Evolutionary conservation across 2,888 invertebrate species (phyloP), one percentile per base, ranked within the genome.

Genomic region (Ennomos quercinarius): DNA sequence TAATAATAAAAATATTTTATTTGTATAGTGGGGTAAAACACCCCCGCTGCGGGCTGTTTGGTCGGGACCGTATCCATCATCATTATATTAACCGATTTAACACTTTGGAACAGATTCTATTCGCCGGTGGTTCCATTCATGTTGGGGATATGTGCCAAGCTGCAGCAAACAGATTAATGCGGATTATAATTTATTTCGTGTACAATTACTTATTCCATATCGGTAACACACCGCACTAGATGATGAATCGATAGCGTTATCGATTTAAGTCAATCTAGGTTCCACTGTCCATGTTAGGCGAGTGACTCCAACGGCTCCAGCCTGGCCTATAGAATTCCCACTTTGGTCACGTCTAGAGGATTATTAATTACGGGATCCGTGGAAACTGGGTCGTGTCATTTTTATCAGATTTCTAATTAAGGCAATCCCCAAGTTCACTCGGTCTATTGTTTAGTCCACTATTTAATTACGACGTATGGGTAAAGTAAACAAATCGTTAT

Each of bases 31-130:
- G 92, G 92, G 91, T 88, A 86, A 84, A 86, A 90, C 92, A 91
- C 92, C 92, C 92, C 92, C 91, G 92, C 92, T 91, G 92, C 83
- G 92, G 89, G 89, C 84, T 87, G 87, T 89, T 89, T 87, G 88
- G 89, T 85, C 78, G 85, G 88, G 83, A 81, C 85, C 72, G 84
- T 88, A 92, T 92, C 89, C 87, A 92, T 92, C 92, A 92, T 92
- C 91, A 92, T 92, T 92, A 91, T 87, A 90, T 87, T 90, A 92
- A 92, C 92, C 86, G 92, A 91, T 91, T 92, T 92, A 92, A 92
- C 92, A 92, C 92, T 92, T 92, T 92, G 86, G 86, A 91, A 91
- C 89, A 88, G 88, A 90, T 89, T 90, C 82, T 80, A 75, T 77
- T 80, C 57, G 81, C 81, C 86, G 78, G 84, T 83, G 83, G 83